phyloP scores from a whole-genome alignment of 2,797 vertebrate species.

The Rhyacichthys aspro region DNA sequence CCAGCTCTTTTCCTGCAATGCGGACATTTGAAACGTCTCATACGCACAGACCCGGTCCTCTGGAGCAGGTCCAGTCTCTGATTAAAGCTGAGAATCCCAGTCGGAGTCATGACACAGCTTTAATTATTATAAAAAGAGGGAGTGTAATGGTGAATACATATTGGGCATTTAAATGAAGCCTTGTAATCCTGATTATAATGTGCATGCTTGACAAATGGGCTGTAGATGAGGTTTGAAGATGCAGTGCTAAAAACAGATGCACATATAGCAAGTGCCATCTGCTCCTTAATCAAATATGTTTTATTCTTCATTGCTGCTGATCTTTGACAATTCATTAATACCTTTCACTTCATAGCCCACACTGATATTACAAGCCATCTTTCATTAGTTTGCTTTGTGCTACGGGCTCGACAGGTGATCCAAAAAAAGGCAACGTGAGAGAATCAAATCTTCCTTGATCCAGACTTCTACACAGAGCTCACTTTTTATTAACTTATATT shows the following conservation, averaged over 20 bases:
- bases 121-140: conserved; percentile 44
- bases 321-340: conserved; percentile 3
- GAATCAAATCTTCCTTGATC: neutral
- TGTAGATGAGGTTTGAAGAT: too few species aligned
- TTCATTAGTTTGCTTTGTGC: neutral
- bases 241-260: neutral
- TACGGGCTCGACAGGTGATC: too few species aligned
- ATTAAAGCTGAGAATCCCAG: conserved; percentile 49
- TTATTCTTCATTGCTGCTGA: neutral
- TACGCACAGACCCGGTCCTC: conserved; percentile 16
- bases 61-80: conserved; percentile 53
- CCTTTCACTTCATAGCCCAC: neutral
- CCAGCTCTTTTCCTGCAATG: conserved; percentile 48
- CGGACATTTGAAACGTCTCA: conserved; percentile 48
- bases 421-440: too few species aligned
- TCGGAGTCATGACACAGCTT: conserved; percentile 40
- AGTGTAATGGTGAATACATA: neutral
- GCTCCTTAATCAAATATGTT: neutral
- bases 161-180: neutral
- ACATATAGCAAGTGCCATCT: neutral
- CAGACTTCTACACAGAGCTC: neutral
- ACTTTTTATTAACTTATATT: neutral
- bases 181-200: too few species aligned
- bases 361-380: neutral
- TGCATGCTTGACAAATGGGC: too few species aligned